Evolutionary conservation across 2,113 vertebrate species (phyloP).

Genomic region (Corapipo altera): DNA sequence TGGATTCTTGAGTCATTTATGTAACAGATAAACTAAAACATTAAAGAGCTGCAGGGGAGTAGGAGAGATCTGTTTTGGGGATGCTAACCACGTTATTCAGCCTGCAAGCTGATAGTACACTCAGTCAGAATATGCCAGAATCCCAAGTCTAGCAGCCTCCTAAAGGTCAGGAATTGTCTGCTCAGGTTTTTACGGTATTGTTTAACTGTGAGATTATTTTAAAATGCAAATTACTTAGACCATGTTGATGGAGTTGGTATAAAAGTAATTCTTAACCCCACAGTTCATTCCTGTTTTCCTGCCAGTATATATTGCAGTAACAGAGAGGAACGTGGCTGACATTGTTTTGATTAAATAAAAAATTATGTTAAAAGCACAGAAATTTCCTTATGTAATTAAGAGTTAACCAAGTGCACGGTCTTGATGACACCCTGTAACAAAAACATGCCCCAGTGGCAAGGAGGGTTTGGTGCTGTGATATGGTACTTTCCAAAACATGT

Average conservation of each 20-base stretch:
- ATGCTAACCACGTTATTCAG: neutral
- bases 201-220: neutral
- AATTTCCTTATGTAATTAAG: neutral
- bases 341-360: neutral
- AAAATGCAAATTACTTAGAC: neutral
- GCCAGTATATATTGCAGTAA: neutral
- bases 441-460: neutral
- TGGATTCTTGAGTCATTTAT: neutral
- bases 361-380: neutral
- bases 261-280: neutral
- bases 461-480: neutral
- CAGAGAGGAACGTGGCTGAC: neutral
- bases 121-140: neutral
- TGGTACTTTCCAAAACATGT: fast-evolving
- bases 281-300: neutral
- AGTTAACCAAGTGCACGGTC: neutral
- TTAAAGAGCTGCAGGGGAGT: neutral
- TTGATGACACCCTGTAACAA: neutral
- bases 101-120: neutral
- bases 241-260: neutral
- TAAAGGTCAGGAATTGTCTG: neutral
- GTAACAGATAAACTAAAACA: neutral
- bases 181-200: neutral
- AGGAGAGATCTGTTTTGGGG: neutral
- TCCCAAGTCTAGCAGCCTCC: neutral